Base-by-base conservation (phyloP, 2,888 invertebrate genomes). In the Onthophagus sagittarius region DNA sequence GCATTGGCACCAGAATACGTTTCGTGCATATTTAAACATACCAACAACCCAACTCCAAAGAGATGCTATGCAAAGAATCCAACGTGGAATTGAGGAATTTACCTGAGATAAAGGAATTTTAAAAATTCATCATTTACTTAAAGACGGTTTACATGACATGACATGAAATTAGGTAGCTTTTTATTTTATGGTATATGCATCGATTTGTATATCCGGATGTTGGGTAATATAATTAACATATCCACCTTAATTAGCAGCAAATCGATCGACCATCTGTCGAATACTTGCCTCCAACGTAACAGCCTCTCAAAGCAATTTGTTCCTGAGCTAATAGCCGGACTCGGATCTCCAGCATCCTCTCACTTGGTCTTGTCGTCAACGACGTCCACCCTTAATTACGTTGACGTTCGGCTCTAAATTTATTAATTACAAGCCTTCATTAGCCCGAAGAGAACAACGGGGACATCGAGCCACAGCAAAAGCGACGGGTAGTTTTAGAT, bases 371-470 rank as follows among this genome's bases (percentile, higher is more conserved):
- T 67, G 39, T 53, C 39, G 39, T 53, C 39, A 7, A 9, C 39
- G 39, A 4, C 39, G 39, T 53, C 39, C 39, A 53, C 39, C 39
- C 39, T 67, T 67, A 67, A 67, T 67, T 67, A 67, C 67, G 23
- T 31, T 67, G 67, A 67, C 67, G 67, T 32, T 53, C 39, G 39
- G 39, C 4, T 53, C 31, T 67, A 31, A 67, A 67, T 67, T 23
- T 23, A 67, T 67, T 67, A 67, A 67, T 67, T 67, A 67, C 32
- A 23, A 67, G 32, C 5, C 23, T 23, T 23, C 67, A 67, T 67
- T 67, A 67, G 32, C 15, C 67, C 11, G 31, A 23, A 67, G 67
- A n/a, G 31, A 15, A 23, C 31, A 32, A n/a, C 39, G 39, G 39
- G 39, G 11, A 53, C 31, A 23, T 67, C 67, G 67, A 15, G 67